Evolutionary conservation across 2,113 vertebrate genomes (phyloP), one percentile per base, ranked within the genome.

Genomic region (Patagioenas fasciata): DNA sequence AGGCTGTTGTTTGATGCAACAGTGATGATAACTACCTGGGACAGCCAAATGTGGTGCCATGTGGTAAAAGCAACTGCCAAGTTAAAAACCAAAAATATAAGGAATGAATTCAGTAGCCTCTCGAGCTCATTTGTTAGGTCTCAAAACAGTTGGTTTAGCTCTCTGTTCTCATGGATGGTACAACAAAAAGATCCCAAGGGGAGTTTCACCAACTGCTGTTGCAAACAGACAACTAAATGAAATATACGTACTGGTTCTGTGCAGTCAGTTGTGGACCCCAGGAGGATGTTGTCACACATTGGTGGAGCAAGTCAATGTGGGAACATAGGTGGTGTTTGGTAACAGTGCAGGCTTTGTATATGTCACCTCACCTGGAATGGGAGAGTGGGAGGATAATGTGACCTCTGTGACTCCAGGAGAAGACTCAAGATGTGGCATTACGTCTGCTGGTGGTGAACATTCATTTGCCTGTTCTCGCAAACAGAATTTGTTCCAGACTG

Each of bases 401-500:
- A 42, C 29, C 18, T 50, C 34, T 48, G 11, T 42, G 57, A 15
- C 64, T 82, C 25, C 81, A n/a, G 65, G 31, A 66, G 74, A 80
- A 80, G 70, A 72, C 21, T 18, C 18, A 15, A 89, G 32, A 19
- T 36, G 48, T 10, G 48, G 25, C 19, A 13, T 40, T 74, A 8
- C 17, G 14, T 26, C 54, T 0, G 20, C 54, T 0, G 20, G 24
- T 0, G 3, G 34, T 38, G 32, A 57, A 29, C 36, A 1, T 58
- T 57, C 5, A 21, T n/a, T 32, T 78, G 26, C 28, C 34, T 72
- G 11, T 54, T 78, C n/a, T 64, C 36, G 48, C 73, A 86, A 92
- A 48, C 56, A 40, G 53, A 13, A 17, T n/a, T 65, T 71, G 31
- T 61, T 61, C 32, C 70, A 77, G 75, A 67, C n/a, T 0, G 3